These are phyloP conservation scores for Indicator indicator DNA, from an alignment of 2,113 vertebrate genomes.

Conservation along the genomic window DNA sequence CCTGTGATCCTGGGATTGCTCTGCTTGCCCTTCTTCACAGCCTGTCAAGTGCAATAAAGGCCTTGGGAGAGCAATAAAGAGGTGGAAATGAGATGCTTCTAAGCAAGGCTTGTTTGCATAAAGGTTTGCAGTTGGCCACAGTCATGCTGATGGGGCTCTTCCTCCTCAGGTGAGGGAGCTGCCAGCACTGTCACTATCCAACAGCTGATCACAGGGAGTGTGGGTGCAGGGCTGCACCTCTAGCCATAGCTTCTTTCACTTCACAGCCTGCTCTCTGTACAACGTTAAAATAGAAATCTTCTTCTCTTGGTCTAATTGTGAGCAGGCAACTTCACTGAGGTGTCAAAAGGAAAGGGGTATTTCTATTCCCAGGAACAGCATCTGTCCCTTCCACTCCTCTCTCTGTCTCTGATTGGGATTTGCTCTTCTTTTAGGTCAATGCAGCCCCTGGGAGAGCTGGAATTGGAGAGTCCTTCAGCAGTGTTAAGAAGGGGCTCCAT, in stretches of 20 bases:
- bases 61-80: slow-evolving; percentile 15
- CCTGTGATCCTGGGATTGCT: slow-evolving; percentile 20
- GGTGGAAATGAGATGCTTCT: background rate
- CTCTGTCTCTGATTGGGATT: background rate
- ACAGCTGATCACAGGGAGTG: background rate
- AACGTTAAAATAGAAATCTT: background rate
- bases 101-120: background rate
- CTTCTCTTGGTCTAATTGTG: background rate
- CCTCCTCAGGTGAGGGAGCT: background rate
- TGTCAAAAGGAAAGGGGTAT: background rate
- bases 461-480: background rate
- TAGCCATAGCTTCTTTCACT: background rate
- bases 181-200: background rate
- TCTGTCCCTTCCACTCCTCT: background rate
- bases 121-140: background rate
- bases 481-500: background rate
- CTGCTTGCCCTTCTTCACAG: slow-evolving; percentile 14
- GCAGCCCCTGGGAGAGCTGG: background rate
- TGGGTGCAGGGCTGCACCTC: background rate
- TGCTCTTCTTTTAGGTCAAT: background rate
- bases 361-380: background rate
- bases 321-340: background rate
- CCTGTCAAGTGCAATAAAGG: background rate
- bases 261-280: background rate
- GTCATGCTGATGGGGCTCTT: background rate